Evolutionary conservation across 2,888 invertebrate species (phyloP).

Genomic region (Melipona beecheii): DNA sequence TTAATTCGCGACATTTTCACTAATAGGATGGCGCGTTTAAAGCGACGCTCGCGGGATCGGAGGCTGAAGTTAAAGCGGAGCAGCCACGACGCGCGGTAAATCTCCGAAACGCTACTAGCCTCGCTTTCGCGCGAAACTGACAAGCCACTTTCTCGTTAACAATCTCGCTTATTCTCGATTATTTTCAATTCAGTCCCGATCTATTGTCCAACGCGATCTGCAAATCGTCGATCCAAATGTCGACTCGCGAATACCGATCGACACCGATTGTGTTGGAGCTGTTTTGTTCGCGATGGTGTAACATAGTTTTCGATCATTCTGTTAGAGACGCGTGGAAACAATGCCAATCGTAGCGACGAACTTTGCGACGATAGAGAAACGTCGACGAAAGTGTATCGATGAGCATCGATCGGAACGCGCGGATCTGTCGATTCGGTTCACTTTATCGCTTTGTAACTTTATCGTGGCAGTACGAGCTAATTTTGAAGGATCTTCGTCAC

Average conservation of each 20-base stretch:
- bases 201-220: background rate
- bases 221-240: constrained; percentile 34
- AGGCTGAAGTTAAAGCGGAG: constrained; percentile 23
- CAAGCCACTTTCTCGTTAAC: constrained; percentile 15
- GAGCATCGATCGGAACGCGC: background rate
- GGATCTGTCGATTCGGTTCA: background rate
- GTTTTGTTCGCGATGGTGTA: constrained; percentile 36
- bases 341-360: background rate
- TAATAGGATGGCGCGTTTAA: constrained; percentile 12
- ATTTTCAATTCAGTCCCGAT: background rate
- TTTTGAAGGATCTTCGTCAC: background rate
- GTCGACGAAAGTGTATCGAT: constrained; percentile 20
- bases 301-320: constrained; percentile 10
- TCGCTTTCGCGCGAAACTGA: background rate
- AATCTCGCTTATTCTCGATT: constrained; percentile 28
- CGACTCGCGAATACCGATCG: background rate
- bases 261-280: background rate
- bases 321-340: constrained; percentile 31
- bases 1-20: constrained; percentile 20
- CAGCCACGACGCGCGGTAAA: background rate
- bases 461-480: background rate
- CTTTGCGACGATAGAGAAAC: background rate
- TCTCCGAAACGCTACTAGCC: constrained; percentile 6
- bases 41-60: background rate
- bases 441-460: background rate